Conservation (phyloP, 2,888 invertebrate species). For the Nomada fucata region DNA sequence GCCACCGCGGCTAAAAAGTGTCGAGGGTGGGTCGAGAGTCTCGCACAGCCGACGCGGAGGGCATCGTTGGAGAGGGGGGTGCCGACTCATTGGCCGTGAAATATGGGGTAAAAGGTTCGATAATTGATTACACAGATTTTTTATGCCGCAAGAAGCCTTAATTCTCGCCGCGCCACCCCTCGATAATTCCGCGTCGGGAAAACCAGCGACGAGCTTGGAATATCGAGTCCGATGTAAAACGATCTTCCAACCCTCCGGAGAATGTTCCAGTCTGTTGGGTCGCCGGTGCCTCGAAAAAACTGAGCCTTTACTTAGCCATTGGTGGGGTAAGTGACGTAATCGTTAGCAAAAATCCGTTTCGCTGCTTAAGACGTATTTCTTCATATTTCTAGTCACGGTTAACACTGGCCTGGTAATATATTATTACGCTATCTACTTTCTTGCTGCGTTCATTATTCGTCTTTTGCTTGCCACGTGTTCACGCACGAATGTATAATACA, state of each 20-base stretch:
- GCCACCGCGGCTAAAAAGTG: conserved; percentile 69
- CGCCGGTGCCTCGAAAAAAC: background rate
- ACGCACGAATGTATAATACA: no score
- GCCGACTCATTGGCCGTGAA: conserved; percentile 82
- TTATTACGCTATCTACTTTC: no score
- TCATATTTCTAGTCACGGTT: no score
- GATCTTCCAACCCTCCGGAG: conserved; percentile 47
- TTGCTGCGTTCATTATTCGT: no score
- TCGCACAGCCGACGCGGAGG: conserved; percentile 61
- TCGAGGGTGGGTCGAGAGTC: conserved; percentile 71
- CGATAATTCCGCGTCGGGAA: conserved; percentile 77
- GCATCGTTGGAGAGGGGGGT: conserved; percentile 68
- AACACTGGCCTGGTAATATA: no score
- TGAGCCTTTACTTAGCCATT: background rate
- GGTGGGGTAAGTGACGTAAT: conserved; percentile 19
- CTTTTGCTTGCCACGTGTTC: no score
- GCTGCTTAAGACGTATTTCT: no score
- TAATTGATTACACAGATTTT: conserved; percentile 84
- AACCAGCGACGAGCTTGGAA: conserved; percentile 68
- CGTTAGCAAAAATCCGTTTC: background rate
- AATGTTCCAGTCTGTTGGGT: conserved; percentile 41
- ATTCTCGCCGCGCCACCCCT: conserved; percentile 79
- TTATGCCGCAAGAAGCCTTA: conserved; percentile 83
- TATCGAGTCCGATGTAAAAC: conserved; percentile 71
- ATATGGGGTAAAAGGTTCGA: conserved; percentile 83